phyloP scores from a whole-genome alignment of 2,113 vertebrate species.

The Hypanus sabinus region DNA sequence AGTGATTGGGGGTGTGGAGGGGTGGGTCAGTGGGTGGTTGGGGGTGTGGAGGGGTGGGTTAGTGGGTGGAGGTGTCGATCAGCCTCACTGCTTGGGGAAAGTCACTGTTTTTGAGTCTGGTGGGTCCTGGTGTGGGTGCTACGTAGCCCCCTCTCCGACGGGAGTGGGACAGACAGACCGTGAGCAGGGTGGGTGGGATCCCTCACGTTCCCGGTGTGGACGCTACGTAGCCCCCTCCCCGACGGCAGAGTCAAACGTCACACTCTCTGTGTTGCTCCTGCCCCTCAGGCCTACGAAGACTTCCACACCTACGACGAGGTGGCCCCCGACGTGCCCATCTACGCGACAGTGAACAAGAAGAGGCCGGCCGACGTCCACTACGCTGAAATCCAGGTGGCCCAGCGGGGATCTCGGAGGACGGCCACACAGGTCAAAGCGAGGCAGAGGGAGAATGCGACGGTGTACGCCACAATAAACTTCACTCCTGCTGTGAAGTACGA shows the following conservation, averaged over 20 bases:
- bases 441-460: slow-evolving; percentile 50
- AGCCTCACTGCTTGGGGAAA: too few species aligned
- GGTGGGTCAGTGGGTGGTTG: too few species aligned
- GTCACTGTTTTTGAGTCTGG: too few species aligned
- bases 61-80: too few species aligned
- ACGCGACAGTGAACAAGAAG: slow-evolving; percentile 50
- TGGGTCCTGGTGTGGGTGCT: too few species aligned
- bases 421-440: slow-evolving; percentile 43
- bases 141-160: too few species aligned
- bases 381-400: slow-evolving; percentile 67
- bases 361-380: slow-evolving; percentile 61
- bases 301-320: slow-evolving; percentile 49
- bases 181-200: too few species aligned
- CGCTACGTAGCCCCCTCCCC: too few species aligned
- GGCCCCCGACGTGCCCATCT: slow-evolving; percentile 46
- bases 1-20: too few species aligned
- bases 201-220: too few species aligned
- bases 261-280: background rate
- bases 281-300: background rate
- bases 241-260: background rate
- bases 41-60: too few species aligned
- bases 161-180: too few species aligned
- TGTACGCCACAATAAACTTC: slow-evolving; percentile 73
- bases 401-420: slow-evolving; percentile 41
- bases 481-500: slow-evolving; percentile 50